Conservation (phyloP, 2,888 invertebrate species). For the Salpingus planirostris region DNA sequence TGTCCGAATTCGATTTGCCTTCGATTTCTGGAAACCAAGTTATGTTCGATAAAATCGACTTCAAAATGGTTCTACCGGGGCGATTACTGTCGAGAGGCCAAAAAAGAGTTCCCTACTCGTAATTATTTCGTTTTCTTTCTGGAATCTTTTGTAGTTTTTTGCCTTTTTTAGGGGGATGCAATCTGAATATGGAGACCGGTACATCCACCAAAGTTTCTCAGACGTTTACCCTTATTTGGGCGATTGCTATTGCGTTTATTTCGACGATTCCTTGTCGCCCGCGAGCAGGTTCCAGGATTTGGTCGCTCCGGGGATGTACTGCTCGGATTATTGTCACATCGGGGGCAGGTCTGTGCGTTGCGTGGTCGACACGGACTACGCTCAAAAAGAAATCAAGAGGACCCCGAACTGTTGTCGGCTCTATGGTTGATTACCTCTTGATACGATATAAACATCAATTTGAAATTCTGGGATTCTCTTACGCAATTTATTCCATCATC, state of each 20-base stretch:
- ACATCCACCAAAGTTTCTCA: constrained; percentile 29
- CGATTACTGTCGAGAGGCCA: constrained; percentile 23
- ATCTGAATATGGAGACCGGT: constrained; percentile 32
- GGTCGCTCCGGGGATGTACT: constrained; percentile 40
- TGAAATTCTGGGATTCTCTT: no score
- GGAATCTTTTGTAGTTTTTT: constrained; percentile 14
- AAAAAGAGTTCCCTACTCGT: constrained; percentile 30
- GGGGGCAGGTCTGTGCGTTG: constrained; percentile 39
- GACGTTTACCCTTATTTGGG: constrained; percentile 30
- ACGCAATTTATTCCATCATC: no score
- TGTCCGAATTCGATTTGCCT: constrained; percentile 19
- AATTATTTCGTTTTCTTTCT: no score
- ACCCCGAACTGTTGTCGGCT: neutral
- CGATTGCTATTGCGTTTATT: constrained; percentile 26
- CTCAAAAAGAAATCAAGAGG: neutral
- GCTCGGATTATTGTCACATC: constrained; percentile 40
- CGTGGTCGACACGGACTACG: constrained; percentile 21
- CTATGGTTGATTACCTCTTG: no score
- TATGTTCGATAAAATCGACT: constrained; percentile 21
- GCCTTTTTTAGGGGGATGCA: constrained; percentile 30
- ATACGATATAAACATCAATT: no score
- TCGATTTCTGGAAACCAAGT: constrained; percentile 22
- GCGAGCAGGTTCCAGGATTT: constrained; percentile 35
- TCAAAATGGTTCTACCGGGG: constrained; percentile 21
- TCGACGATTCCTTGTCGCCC: constrained; percentile 24